These are phyloP conservation scores for Erythrolamprus reginae DNA, from an alignment of 2,113 vertebrate species.

Conservation along the genomic window DNA sequence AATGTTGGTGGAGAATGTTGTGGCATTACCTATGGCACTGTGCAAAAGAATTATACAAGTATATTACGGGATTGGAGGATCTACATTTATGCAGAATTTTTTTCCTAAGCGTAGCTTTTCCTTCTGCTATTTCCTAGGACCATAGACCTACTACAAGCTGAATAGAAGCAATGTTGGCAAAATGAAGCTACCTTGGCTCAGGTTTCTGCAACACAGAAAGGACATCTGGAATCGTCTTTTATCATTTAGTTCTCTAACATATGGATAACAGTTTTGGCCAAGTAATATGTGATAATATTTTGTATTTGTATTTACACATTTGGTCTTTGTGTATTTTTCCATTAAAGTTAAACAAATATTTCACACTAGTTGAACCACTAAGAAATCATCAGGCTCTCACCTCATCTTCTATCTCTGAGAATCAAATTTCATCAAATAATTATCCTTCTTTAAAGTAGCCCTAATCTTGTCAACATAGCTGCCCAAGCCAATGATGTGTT, in stretches of 20 bases:
- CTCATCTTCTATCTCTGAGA: neutral
- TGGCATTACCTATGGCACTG: neutral
- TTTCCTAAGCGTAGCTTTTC: neutral
- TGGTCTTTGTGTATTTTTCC: neutral
- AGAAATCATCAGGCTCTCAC: neutral
- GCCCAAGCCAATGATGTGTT: neutral
- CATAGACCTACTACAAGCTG: neutral
- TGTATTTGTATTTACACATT: neutral
- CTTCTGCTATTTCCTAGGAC: neutral
- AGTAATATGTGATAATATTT: neutral
- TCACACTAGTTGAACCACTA: neutral
- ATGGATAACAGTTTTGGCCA: neutral
- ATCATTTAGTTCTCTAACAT: neutral
- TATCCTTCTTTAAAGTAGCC: neutral
- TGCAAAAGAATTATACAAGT: neutral
- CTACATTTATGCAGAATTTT: neutral
- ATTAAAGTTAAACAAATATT: neutral
- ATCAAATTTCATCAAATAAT: neutral
- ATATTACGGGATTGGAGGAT: neutral
- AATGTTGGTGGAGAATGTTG: neutral
- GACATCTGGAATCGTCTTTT: neutral
- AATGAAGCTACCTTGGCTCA: neutral
- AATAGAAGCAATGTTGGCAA: neutral
- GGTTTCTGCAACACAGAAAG: neutral
- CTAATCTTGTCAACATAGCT: neutral